Conservation (phyloP, 2,113 vertebrate species). For the Hirundichthys speculiger region DNA sequence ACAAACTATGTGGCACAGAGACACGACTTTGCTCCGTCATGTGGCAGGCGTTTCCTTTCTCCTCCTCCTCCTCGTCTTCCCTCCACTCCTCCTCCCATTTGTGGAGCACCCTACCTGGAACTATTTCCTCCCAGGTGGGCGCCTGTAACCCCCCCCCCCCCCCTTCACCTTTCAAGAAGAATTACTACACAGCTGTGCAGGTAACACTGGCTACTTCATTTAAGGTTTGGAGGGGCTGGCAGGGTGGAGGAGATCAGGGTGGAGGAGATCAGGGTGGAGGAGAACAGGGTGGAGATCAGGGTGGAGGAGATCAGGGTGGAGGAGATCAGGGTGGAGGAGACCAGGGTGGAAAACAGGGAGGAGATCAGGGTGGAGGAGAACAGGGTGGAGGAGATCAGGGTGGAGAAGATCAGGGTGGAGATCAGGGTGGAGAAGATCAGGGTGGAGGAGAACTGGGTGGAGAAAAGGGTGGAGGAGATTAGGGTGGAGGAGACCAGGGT, state of each 20-base stretch:
- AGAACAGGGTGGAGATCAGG: constrained; percentile 38
- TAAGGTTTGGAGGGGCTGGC: constrained; percentile 78
- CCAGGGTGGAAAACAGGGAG: too few relatives aligned
- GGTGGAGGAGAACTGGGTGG: constrained; percentile 19
- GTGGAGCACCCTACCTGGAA: too few relatives aligned
- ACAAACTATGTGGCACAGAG: not conserved
- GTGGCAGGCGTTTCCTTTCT: too few relatives aligned
- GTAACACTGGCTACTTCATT: constrained; percentile 78
- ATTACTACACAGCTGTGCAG: constrained; percentile 80
- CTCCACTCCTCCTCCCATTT: too few relatives aligned
- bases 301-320: too few relatives aligned
- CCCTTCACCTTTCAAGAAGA: constrained; percentile 79
- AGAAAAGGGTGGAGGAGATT: constrained; percentile 25
- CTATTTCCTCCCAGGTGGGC: constrained; percentile 32
- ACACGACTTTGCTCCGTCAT: too few relatives aligned
- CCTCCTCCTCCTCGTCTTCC: too few relatives aligned
- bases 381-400: constrained; percentile 33
- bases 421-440: constrained; percentile 22
- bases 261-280: constrained; percentile 42
- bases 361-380: too few relatives aligned
- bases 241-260: constrained; percentile 33
- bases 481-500: constrained; percentile 21
- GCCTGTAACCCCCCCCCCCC: constrained; percentile 52
- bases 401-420: constrained; percentile 30
- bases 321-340: constrained; percentile 11